Evolutionary conservation across 92 coral and sea anemone species (phyloP).

Genomic region (Actinostola sp.): DNA sequence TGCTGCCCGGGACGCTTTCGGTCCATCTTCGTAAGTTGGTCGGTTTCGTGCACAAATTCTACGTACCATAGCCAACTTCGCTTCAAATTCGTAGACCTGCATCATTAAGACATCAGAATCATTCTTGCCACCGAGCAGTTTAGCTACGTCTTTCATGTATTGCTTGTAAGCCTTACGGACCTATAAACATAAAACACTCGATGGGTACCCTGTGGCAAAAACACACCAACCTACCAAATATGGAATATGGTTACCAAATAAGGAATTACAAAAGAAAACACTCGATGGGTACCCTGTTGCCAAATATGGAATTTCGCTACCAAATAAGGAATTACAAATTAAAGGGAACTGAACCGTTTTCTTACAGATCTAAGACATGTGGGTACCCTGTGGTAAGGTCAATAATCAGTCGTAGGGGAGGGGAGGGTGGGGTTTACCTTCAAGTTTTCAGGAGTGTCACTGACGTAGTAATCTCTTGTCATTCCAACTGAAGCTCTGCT

Average conservation of each 20-base stretch:
- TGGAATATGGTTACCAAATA: not conserved
- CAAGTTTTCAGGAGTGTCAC: constrained; percentile 17
- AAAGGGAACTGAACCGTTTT: no score
- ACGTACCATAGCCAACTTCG: constrained; percentile 43
- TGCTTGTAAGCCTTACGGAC: constrained; percentile 61
- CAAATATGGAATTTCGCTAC: not conserved
- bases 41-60: not conserved
- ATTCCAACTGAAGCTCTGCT: constrained; percentile 17
- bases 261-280: not conserved
- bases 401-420: no score
- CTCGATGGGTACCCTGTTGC: not conserved
- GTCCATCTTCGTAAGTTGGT: no score
- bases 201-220: not conserved
- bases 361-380: no score
- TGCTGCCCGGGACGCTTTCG: no score
- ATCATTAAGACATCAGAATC: constrained; percentile 44
- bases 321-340: not conserved
- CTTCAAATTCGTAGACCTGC: constrained; percentile 68
- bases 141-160: constrained; percentile 71
- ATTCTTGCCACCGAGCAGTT: constrained; percentile 52
- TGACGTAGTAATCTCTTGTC: constrained; percentile 24
- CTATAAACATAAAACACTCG: not conserved
- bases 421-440: constrained; percentile 16
- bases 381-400: no score
- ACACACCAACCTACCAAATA: not conserved